Base-by-base conservation (phyloP, 2,113 vertebrate species). In the Coturnix japonica region DNA sequence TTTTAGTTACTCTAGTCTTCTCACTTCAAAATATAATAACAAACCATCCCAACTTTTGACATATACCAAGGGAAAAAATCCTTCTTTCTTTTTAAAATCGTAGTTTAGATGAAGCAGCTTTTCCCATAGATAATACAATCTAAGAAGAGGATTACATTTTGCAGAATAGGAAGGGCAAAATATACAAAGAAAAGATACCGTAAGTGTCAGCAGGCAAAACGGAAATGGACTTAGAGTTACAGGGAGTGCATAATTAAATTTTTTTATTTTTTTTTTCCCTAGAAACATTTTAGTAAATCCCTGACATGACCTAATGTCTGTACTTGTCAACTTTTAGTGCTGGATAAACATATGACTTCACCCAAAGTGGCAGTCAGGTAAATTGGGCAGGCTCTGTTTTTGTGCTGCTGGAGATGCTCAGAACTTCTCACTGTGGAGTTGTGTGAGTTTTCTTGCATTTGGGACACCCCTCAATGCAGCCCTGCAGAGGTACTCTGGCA, bases 131-230 rank as follows among this genome's bases (percentile, higher is more conserved):
- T 60, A 77, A 82, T 9, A 20, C 13, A 60, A 30, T 75, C 33
- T 53, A n/a, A 66, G 65, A 84, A 39, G 87, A 81, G 16, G 23
- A 67, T 81, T 90, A 37, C 47, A 54, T 93, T 88, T 87, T 87
- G 47, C 39, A 79, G 51, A 72, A 44, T 63, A 78, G 54, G 59
- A 74, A 82, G 37, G 46, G 41, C n/a, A 43, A 53, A 49, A 71
- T 75, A 49, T 39, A 54, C 7, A 41, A 86, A 73, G 18, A 65
- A 46, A 53, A 73, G 61, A 70, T 85, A 59, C 35, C 9, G 84
- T 89, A 73, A 18, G 78, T 93, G 30, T n/a, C 30, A 76, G 31
- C 51, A 81, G 60, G 57, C 51, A 84, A 81, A 88, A 81, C 13
- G 9, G 7, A 56, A 81, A n/a, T 23, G 72, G 43, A 16, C 70